phyloP scores from a whole-genome alignment of 2,797 vertebrate genomes.

The Pterois miles region DNA sequence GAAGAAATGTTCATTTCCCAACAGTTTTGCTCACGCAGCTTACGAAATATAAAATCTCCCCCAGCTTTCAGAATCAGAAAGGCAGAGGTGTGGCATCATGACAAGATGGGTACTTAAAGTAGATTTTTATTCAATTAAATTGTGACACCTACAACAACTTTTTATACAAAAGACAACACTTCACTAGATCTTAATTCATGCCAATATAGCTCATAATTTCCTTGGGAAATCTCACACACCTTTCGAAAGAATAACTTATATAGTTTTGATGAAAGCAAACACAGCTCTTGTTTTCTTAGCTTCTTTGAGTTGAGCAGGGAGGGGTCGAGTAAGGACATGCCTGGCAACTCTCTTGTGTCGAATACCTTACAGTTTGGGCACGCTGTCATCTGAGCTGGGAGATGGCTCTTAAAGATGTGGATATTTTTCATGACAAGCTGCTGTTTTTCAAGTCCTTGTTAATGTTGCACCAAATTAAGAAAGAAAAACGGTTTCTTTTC shows the following conservation, averaged over 20 bases:
- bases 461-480: background rate
- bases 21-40: background rate
- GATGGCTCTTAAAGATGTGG: background rate
- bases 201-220: background rate
- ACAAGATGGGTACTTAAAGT: background rate
- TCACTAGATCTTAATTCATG: background rate
- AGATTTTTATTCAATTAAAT: background rate
- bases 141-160: background rate
- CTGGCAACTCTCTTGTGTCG: background rate
- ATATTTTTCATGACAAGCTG: background rate
- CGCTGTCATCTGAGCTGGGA: background rate
- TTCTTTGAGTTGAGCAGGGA: background rate
- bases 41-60: background rate
- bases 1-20: background rate
- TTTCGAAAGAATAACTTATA: background rate
- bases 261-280: background rate
- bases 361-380: background rate
- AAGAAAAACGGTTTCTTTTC: background rate
- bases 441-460: background rate
- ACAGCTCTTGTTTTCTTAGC: background rate
- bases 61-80: background rate
- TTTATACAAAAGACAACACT: background rate
- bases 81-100: background rate
- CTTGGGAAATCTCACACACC: background rate
- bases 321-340: constrained; percentile 17